phyloP scores from a whole-genome alignment of 2,797 vertebrate genomes.

The Zenarchopterus dispar region DNA sequence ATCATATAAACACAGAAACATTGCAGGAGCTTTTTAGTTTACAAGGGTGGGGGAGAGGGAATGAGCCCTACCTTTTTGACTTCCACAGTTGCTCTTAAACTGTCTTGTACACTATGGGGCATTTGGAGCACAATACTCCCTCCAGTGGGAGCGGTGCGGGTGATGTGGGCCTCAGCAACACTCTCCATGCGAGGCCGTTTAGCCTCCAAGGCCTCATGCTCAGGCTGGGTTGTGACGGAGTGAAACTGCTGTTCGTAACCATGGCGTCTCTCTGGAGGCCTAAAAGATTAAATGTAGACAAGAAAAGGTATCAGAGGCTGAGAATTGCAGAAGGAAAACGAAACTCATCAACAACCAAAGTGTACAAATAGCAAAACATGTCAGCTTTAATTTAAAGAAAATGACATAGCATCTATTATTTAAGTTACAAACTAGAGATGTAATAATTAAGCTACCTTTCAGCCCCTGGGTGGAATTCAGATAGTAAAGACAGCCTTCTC shows the following conservation, averaged over 20 bases:
- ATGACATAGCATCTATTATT: background rate
- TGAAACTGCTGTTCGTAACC: slow-evolving; percentile 94
- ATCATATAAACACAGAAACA: background rate
- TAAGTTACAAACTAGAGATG: no score
- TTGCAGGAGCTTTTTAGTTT: background rate
- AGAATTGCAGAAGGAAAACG: slow-evolving; percentile 2
- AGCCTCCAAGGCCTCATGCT: slow-evolving; percentile 90
- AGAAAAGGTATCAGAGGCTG: slow-evolving; percentile 15
- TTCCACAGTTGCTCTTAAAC: slow-evolving; percentile 87
- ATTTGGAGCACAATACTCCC: slow-evolving; percentile 87
- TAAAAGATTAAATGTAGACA: slow-evolving; percentile 61
- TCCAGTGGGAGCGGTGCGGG: slow-evolving; percentile 79
- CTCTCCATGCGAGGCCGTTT: slow-evolving; percentile 95
- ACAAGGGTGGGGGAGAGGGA: background rate
- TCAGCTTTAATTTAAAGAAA: background rate
- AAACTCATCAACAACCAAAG: background rate
- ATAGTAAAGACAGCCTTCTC: slow-evolving; percentile 93
- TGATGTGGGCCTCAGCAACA: slow-evolving; percentile 89
- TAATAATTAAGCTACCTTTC: slow-evolving; percentile 84
- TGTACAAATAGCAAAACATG: background rate
- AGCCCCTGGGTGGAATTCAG: slow-evolving; percentile 95
- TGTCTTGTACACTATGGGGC: slow-evolving; percentile 89
- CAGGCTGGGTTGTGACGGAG: slow-evolving; percentile 83
- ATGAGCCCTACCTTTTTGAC: slow-evolving; percentile 89
- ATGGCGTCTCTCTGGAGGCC: slow-evolving; percentile 95